Evolutionary conservation across 2,113 vertebrate genomes (phyloP).

Genomic region (Eonycteris spelaea): DNA sequence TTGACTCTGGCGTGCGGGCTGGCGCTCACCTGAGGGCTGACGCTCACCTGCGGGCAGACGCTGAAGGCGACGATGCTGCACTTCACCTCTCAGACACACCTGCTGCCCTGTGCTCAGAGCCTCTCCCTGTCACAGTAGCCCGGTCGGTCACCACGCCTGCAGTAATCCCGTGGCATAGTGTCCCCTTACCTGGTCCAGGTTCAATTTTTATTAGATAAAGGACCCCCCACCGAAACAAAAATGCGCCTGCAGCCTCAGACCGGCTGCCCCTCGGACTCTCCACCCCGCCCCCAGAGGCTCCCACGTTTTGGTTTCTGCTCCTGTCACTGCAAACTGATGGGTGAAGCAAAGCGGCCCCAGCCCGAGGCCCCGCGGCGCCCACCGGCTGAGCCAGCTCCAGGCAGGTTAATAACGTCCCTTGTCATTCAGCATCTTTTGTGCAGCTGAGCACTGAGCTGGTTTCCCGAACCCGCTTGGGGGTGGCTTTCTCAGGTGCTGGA

Average conservation of each 20-base stretch:
- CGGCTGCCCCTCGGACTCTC: background rate
- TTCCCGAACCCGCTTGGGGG: background rate
- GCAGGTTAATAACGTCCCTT: background rate
- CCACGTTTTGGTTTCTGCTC: background rate
- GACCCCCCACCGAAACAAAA: background rate
- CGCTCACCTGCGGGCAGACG: no score
- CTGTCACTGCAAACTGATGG: slow-evolving; percentile 5
- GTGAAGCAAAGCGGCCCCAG: background rate
- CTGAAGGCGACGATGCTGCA: background rate
- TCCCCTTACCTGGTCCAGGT: background rate
- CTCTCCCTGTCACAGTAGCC: accelerated
- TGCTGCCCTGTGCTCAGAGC: no score
- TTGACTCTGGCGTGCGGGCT: background rate
- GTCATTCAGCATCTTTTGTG: background rate
- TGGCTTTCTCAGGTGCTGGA: background rate
- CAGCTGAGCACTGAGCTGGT: background rate
- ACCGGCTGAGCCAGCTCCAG: background rate
- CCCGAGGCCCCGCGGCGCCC: background rate
- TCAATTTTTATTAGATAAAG: background rate
- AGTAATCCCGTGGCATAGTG: background rate
- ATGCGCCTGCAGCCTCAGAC: background rate
- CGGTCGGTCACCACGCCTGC: background rate
- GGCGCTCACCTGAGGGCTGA: no score
- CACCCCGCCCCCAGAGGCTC: background rate
- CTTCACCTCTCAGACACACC: no score